Evolutionary conservation across 2,797 vertebrate genomes (phyloP), one percentile per base, ranked within the genome.

Genomic region (Clarias pachynema): DNA sequence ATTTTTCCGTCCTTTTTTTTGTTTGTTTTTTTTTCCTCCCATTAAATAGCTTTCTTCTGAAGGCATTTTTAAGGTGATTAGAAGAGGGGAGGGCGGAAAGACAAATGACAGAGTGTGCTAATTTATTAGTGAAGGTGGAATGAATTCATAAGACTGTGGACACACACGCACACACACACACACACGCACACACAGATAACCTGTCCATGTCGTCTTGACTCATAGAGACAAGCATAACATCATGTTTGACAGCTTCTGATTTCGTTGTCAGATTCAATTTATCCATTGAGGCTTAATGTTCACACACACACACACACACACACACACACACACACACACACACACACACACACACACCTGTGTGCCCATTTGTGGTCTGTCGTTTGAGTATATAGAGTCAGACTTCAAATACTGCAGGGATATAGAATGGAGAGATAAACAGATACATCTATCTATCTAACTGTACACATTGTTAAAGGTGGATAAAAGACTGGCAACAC

Each of bases 161-260:
- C 15, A 49, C 59, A 56, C 29, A 79, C 44, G n/a, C n/a, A n/a
- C n/a, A n/a, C n/a, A 69, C 83, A 56, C 15, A 9, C 60, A 44
- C 87, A 59, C 78, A 31, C 82, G n/a, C 73, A 57, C 79, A 68
- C 82, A 8, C 79, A 26, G 31, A 37, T 53, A 88, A 88, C 89
- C 78, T 79, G 84, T 88, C 83, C 88, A 75, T 84, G 91, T 94
- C 92, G 89, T 88, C 85, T 89, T 86, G 73, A 66, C 90, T 90
- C 80, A 74, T 66, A 72, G 91, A 93, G 94, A 94, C 93, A 93
- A 95, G 96, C 95, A 92, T 97, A 95, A 97, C 97, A 97, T 97
- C 94, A 94, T 96, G 95, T 97, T 96, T 97, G 97, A 97, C 98
- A 97, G 96, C 94, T 97, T 97, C 96, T 97, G 96, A 97, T 98